Base-by-base conservation (phyloP, 2,888 invertebrate species). In the Leptarthrus brevirostris region DNA sequence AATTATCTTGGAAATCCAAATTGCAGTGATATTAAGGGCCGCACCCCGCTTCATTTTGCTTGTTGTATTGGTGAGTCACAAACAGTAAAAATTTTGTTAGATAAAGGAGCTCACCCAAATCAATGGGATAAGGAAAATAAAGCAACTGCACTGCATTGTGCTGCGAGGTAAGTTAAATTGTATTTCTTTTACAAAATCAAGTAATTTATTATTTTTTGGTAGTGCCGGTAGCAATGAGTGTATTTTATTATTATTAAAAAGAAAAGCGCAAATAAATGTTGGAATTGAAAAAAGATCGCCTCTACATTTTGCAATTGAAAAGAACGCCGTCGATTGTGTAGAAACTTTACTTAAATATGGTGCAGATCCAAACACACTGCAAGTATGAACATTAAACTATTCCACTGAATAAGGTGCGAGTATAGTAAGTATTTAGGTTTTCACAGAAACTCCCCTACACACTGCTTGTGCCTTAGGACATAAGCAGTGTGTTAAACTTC, bases 401-500 rank as follows among this genome's bases (percentile, higher is more conserved):
- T 2, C 1, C 8, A 36, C 6, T 40, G 40, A 22, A 20, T 30
- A 61, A n/a, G n/a, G n/a, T n/a, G n/a, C n/a, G n/a, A n/a, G n/a
- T n/a, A 12, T 49, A 14, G 47, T 64, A 66, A 44, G 47, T 30
- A 40, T 40, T 49, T 49, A 81, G 91, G 91, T 93, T 34, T 94
- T 91, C 81, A 93, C 93, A 5, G 94, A 95, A 85, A 93, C 94
- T 0, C 94, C 94, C 0, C 84, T 95, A 22, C 94, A 95, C 80
- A 91, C 93, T 24, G 94, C 94, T 4, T 92, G 93, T 12, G 89
- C 91, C 4, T 84, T 92, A 53, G 94, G 94, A 0, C 90, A 90
- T 40, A 87, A 89, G 1, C 87, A 87, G 49, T 93, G 91, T 82
- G 89, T 93, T 40, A 88, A 90, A 82, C 85, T 96, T 76, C 86